Conservation (phyloP, 2,888 invertebrate genomes). For the Coenonympha glycerion region DNA sequence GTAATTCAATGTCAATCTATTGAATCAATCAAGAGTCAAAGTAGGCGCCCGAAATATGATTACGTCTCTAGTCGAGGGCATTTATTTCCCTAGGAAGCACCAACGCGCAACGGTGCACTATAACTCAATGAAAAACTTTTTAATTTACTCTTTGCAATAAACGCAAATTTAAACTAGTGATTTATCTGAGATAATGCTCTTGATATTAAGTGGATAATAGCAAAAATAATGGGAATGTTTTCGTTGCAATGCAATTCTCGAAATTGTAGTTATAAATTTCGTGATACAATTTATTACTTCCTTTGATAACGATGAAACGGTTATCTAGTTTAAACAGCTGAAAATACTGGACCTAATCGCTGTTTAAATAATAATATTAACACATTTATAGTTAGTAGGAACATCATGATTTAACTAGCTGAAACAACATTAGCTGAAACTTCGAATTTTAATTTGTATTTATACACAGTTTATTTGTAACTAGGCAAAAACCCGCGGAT, state of each 20-base stretch:
- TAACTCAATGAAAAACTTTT: conserved; percentile 74
- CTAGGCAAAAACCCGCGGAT: too few species aligned
- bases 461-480: too few species aligned
- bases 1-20: conserved; percentile 14
- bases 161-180: conserved; percentile 57
- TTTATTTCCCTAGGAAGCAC: conserved; percentile 35
- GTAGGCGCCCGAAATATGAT: conserved; percentile 15
- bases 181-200: conserved; percentile 57
- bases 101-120: conserved; percentile 61
- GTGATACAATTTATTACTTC: too few species aligned
- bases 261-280: conserved; percentile 1
- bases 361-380: too few species aligned
- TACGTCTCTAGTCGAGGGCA: conserved; percentile 13
- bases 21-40: conserved; percentile 15
- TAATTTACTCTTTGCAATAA: conserved; percentile 67
- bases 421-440: too few species aligned
- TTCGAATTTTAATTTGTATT: too few species aligned
- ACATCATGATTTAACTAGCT: too few species aligned
- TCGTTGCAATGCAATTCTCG: conserved; percentile 31
- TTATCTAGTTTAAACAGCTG: too few species aligned
- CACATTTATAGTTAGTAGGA: too few species aligned
- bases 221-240: conserved; percentile 34
- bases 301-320: too few species aligned
- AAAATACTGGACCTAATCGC: too few species aligned
- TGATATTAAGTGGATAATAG: conserved; percentile 38